These are phyloP conservation scores for Caligus rogercresseyi DNA, from an alignment of 1,140 invertebrate species.

Conservation along the genomic window DNA sequence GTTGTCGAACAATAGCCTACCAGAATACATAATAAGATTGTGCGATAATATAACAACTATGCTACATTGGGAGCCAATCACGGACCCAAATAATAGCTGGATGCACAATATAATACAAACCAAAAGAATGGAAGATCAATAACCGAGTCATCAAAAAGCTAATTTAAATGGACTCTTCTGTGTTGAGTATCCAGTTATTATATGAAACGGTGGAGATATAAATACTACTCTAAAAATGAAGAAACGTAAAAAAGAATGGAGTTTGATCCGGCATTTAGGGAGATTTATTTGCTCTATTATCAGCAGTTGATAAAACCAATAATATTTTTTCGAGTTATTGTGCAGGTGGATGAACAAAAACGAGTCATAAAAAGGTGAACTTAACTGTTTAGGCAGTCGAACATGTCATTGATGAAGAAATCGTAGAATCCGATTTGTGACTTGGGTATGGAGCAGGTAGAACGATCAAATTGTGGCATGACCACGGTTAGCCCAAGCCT, in stretches of 20 bases:
- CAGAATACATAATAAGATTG: no score
- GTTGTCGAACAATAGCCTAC: no score
- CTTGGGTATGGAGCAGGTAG: conserved; percentile 81
- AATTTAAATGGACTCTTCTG: no score
- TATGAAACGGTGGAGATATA: conserved; percentile 19
- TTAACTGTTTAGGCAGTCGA: conserved; percentile 84
- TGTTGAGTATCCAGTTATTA: no score
- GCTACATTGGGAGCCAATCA: no score
- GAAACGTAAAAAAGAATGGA: not conserved
- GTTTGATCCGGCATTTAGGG: no score
- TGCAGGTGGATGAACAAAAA: not conserved
- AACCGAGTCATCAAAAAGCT: no score
- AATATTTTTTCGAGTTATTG: not conserved
- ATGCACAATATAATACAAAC: no score
- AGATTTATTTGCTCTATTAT: not conserved
- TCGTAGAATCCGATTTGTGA: conserved; percentile 92
- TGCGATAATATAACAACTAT: no score
- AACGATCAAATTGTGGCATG: conserved; percentile 88
- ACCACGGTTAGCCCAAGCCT: conserved; percentile 62
- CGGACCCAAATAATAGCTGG: no score
- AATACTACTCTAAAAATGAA: conserved; percentile 10
- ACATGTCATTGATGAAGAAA: conserved; percentile 90
- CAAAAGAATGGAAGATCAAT: no score
- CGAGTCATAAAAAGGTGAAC: conserved; percentile 1
- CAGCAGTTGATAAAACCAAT: not conserved